Base-by-base conservation (phyloP, 2,888 invertebrate species). In the Spialia ferax region DNA sequence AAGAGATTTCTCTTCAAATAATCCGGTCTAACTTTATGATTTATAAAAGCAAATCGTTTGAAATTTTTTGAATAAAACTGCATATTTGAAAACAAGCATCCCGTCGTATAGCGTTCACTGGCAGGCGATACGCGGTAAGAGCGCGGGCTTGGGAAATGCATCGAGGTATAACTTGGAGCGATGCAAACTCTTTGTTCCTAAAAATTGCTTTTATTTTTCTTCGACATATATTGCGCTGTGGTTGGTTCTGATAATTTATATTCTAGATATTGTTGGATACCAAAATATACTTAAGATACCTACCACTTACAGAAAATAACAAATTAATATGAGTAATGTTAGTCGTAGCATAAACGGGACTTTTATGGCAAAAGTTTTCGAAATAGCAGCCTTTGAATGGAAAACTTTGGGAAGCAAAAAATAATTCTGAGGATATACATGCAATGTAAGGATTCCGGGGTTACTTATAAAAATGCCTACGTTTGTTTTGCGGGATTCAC, bases 41-140 rank as follows among this genome's bases (percentile, higher is more conserved):
- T 35, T 13, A 13, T 35, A 35, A 13, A 35, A 35, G 35, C 11
- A 35, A 35, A 13, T 35, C 35, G 0, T 38, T 38, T 38, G 0
- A 38, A 38, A 5, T 38, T 38, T 32, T 63, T 63, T 42, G 38
- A 38, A 63, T 63, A 55, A 63, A 55, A 26, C 26, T 26, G 55
- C 55, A 63, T 55, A 55, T 55, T 63, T 55, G 22, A 52, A 22
- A 35, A n/a, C 62, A 29, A 48, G 26, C 35, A 10, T 52, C 15
- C 22, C 23, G 11, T 23, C 42, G 13, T 55, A n/a, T 26, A 13
- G 63, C 42, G 45, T 63, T 54, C 62, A 54, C 62, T 42, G 42
- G 15, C 26, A 55, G 55, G 26, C 55, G 38, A 52, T 63, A 42
- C 18, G 13, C 55, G n/a, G 38, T 63, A 63, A 42, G 42, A 63